These are phyloP conservation scores for Tholera decimalis DNA, from an alignment of 2,888 invertebrate genomes.

Conservation along the genomic window DNA sequence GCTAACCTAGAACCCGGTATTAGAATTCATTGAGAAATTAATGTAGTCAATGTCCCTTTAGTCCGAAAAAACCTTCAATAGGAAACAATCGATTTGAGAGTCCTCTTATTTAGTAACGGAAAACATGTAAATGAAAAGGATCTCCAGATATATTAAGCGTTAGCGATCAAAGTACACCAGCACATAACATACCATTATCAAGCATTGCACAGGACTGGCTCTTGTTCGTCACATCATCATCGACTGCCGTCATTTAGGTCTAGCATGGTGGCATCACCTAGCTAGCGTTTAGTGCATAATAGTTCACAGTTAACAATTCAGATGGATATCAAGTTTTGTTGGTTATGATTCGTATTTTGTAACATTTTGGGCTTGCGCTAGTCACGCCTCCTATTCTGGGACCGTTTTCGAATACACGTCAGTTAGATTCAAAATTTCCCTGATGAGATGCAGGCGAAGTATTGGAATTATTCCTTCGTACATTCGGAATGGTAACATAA, in stretches of 20 bases:
- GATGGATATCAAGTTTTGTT: constrained; percentile 66
- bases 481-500: constrained; percentile 85
- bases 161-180: constrained; percentile 79
- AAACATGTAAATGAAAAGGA: constrained; percentile 56
- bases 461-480: constrained; percentile 45
- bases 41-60: constrained; percentile 49
- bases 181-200: constrained; percentile 87
- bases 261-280: constrained; percentile 89
- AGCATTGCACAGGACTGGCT: constrained; percentile 90
- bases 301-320: constrained; percentile 71
- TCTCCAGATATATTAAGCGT: constrained; percentile 59
- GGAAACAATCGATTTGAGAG: constrained; percentile 55
- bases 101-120: constrained; percentile 55
- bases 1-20: constrained; percentile 65
- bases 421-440: constrained; percentile 39
- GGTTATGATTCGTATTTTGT: constrained; percentile 74
- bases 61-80: constrained; percentile 63
- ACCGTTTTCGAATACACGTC: constrained; percentile 80
- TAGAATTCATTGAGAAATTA: constrained; percentile 53
- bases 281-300: constrained; percentile 87
- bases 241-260: constrained; percentile 86
- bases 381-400: constrained; percentile 83
- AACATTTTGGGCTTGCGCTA: constrained; percentile 80
- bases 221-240: constrained; percentile 83
- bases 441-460: constrained; percentile 31